Evolutionary conservation across 2,113 vertebrate genomes (phyloP).

Genomic region (Amphiprion ocellaris): DNA sequence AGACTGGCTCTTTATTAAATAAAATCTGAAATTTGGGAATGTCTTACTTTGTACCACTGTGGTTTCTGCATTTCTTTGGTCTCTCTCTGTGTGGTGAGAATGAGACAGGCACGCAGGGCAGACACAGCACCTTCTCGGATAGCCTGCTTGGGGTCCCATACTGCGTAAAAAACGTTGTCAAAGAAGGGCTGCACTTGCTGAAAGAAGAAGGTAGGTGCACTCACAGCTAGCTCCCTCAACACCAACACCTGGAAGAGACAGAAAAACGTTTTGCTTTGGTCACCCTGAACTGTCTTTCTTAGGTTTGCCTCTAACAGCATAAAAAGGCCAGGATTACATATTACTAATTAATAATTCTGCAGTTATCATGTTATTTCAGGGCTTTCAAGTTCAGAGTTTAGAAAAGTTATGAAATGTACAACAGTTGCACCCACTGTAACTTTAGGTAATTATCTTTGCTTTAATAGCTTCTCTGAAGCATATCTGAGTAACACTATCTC

Average conservation of each 20-base stretch:
- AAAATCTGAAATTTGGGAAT: background rate
- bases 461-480: too few species aligned
- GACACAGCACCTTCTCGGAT: conserved; percentile 97
- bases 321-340: too few species aligned
- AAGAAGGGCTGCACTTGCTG: conserved; percentile 99
- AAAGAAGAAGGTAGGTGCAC: conserved; percentile 98
- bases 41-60: conserved; percentile 97
- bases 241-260: conserved; percentile 90
- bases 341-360: background rate
- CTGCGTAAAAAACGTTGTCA: conserved; percentile 97
- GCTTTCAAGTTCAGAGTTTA: background rate
- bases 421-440: too few species aligned
- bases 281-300: too few species aligned
- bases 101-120: conserved; percentile 95
- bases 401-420: too few species aligned
- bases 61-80: conserved; percentile 99
- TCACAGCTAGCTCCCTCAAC: conserved; percentile 95
- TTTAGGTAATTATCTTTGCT: too few species aligned
- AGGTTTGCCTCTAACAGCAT: background rate
- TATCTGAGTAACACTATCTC: too few species aligned
- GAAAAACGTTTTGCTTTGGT: background rate
- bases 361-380: background rate
- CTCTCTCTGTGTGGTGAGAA: conserved; percentile 97
- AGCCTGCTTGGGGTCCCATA: conserved; percentile 99
- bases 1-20: background rate